Percentiles rank a stretch among this genome's conserved stretches.
These are phyloP conservation scores for Dicrostonyx torquatus DNA, from an alignment of 2,797 vertebrate species.

Conservation along the genomic window DNA sequence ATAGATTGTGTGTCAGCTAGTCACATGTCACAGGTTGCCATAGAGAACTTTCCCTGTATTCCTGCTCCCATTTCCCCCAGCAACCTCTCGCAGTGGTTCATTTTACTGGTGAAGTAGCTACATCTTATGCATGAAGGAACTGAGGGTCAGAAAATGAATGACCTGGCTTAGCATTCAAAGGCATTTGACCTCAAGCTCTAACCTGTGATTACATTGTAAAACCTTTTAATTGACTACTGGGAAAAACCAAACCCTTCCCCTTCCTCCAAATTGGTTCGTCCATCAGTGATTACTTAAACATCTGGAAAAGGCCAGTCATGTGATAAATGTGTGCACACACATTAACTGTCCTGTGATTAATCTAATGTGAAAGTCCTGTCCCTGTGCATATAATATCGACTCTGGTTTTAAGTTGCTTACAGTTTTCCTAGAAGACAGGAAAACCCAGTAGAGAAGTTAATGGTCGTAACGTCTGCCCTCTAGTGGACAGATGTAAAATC, in stretches of 20 bases:
- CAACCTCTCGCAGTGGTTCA: background rate
- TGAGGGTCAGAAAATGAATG: background rate
- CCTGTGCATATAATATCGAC: background rate
- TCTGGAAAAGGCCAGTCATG: background rate
- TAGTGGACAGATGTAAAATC: conserved; percentile 27
- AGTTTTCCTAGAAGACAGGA: background rate
- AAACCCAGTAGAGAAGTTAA: background rate
- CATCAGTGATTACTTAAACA: background rate
- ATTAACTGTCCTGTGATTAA: background rate
- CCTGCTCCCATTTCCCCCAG: background rate
- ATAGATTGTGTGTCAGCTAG: background rate
- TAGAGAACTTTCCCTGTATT: background rate
- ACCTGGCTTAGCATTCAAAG: background rate
- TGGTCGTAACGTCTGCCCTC: conserved; percentile 42
- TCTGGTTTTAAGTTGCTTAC: background rate
- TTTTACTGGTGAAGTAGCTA: background rate
- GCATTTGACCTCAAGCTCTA: background rate
- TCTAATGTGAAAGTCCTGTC: background rate
- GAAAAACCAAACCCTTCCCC: background rate
- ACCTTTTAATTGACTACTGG: background rate
- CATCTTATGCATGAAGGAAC: background rate
- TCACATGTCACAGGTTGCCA: background rate
- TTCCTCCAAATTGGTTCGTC: background rate
- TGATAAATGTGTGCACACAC: background rate
- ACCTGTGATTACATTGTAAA: background rate